Conservation (phyloP, 2,888 invertebrate species). For the Rhagonycha fulva region DNA sequence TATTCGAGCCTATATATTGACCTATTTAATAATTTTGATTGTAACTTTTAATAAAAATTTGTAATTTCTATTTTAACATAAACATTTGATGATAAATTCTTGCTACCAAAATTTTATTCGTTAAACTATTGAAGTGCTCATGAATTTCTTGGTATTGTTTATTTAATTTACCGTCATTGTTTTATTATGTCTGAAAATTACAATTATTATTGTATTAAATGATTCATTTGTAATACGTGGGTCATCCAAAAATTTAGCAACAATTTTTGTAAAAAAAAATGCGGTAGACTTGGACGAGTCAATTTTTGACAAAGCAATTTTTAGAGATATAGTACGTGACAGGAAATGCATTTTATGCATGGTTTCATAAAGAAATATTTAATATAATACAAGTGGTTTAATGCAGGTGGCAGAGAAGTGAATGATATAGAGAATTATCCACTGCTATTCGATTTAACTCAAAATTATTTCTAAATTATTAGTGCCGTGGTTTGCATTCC, state of each 20-base stretch:
- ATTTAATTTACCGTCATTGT: neutral
- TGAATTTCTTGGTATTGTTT: neutral
- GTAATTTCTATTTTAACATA: neutral
- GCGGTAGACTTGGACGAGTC: neutral
- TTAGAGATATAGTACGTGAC: neutral
- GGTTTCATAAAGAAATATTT: neutral
- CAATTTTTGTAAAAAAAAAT: neutral
- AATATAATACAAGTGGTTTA: neutral
- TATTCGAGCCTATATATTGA: neutral
- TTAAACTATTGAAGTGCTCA: neutral
- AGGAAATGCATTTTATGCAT: neutral
- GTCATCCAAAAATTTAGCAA: neutral
- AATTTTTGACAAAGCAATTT: too few species aligned
- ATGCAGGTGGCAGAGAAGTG: neutral
- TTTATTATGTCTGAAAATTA: neutral
- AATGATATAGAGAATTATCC: neutral
- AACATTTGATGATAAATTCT: neutral
- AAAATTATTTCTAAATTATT: neutral
- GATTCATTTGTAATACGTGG: neutral
- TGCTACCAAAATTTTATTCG: neutral
- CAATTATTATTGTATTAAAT: neutral
- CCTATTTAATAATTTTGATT: neutral
- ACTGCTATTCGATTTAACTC: too few species aligned
- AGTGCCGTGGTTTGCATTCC: neutral
- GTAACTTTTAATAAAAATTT: neutral